These are phyloP conservation scores for Aricia agestis DNA, from an alignment of 1,140 invertebrate species.

Conservation along the genomic window DNA sequence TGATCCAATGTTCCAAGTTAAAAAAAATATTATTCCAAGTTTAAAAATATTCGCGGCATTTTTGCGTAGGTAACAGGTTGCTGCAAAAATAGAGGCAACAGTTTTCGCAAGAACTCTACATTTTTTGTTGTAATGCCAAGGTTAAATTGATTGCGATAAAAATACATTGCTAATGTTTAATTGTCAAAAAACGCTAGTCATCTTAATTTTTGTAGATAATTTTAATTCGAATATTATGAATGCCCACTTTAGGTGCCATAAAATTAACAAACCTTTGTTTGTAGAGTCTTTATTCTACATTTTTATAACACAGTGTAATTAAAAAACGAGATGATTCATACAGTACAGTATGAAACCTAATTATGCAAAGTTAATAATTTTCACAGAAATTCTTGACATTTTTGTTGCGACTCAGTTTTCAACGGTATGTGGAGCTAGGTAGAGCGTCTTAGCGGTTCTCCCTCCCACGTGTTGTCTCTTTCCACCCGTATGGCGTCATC, in stretches of 20 bases:
- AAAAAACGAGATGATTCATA: background rate
- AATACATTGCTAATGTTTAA: too few relatives aligned
- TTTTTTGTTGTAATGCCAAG: too few relatives aligned
- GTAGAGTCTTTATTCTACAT: background rate
- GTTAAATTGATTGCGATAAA: too few relatives aligned
- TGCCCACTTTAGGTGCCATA: background rate
- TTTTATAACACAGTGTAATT: background rate
- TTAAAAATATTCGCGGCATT: background rate
- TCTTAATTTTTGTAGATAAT: too few relatives aligned
- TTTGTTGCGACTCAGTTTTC: conserved; percentile 8
- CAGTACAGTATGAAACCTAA: conserved; percentile 3
- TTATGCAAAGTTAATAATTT: conserved; percentile 2
- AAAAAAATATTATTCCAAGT: conserved; percentile 4
- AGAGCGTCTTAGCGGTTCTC: conserved; percentile 62
- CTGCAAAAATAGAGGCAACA: too few relatives aligned
- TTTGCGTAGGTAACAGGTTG: too few relatives aligned
- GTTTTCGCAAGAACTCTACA: too few relatives aligned
- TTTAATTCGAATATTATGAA: too few relatives aligned
- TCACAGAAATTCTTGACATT: background rate
- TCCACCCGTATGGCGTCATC: conserved; percentile 47
- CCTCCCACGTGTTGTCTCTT: conserved; percentile 60
- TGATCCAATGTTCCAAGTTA: conserved; percentile 11
- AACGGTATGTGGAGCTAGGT: conserved; percentile 11
- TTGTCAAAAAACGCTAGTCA: too few relatives aligned
- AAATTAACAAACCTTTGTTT: background rate